These are phyloP conservation scores for Dioctria linearis DNA, from an alignment of 2,888 invertebrate genomes.

Conservation along the genomic window DNA sequence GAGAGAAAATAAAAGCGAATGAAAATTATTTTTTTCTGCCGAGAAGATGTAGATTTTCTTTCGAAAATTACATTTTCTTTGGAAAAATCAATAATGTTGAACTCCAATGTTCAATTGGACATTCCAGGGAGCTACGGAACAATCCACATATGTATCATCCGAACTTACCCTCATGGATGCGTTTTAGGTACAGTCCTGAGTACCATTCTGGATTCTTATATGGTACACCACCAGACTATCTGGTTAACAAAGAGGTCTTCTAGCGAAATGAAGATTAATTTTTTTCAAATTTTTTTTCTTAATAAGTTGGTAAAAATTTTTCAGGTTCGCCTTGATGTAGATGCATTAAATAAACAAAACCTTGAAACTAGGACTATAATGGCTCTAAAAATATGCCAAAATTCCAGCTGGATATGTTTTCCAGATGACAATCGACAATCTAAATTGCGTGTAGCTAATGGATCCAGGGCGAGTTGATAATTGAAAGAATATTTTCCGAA, in stretches of 20 bases:
- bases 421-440: conserved; percentile 89
- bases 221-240: conserved; percentile 83
- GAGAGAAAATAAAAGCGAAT: no score
- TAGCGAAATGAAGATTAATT: neutral
- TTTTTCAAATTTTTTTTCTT: conserved; percentile 62
- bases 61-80: no score
- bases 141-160: conserved; percentile 80
- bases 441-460: conserved; percentile 90
- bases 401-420: conserved; percentile 82
- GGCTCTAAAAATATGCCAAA: conserved; percentile 78
- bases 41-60: no score
- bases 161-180: conserved; percentile 89
- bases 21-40: no score
- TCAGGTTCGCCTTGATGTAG: conserved; percentile 81
- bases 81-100: conserved; percentile 70
- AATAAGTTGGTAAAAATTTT: no score
- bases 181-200: conserved; percentile 85
- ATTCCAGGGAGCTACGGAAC: conserved; percentile 67
- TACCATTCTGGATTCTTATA: conserved; percentile 87
- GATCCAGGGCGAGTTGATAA: conserved; percentile 81
- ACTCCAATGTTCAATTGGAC: conserved; percentile 86
- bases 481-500: conserved; percentile 83
- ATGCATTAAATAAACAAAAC: conserved; percentile 83
- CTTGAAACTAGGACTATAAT: conserved; percentile 82
- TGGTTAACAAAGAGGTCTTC: conserved; percentile 71